Conservation (phyloP, 2,113 vertebrate species). For the Thunnus thynnus region DNA sequence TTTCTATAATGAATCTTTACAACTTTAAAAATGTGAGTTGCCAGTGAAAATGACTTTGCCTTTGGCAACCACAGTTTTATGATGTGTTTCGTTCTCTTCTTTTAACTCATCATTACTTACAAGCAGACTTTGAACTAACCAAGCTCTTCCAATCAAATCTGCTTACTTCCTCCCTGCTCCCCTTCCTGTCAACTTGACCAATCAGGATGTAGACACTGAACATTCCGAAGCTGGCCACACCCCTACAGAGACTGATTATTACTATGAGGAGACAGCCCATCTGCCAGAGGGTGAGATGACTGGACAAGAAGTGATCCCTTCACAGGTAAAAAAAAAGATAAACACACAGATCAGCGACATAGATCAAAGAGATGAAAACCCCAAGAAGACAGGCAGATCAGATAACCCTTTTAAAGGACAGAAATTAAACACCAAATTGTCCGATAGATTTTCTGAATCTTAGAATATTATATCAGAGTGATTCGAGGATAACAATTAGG, state of each 20-base stretch:
- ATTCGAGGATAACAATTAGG: not conserved
- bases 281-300: conserved; percentile 82
- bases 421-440: not conserved
- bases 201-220: conserved; percentile 87
- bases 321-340: conserved; percentile 81
- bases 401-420: not conserved
- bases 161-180: conserved; percentile 81
- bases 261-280: conserved; percentile 81
- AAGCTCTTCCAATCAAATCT: conserved; percentile 81
- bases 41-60: conserved; percentile 17
- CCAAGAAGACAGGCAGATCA: not conserved
- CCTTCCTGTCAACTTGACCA: conserved; percentile 79
- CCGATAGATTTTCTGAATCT: not conserved
- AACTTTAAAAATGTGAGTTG: conserved; percentile 74
- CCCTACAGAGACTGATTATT: conserved; percentile 86
- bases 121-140: conserved; percentile 81
- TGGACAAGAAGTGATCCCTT: conserved; percentile 76
- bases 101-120: conserved; percentile 69
- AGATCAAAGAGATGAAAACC: not conserved
- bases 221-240: conserved; percentile 85
- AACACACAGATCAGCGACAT: conserved; percentile 40
- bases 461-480: no score
- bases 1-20: conserved; percentile 66
- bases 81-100: conserved; percentile 75
- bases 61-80: conserved; percentile 68